These are phyloP conservation scores for Ptychoptera albimana DNA, from an alignment of 2,888 invertebrate genomes.

Conservation along the genomic window DNA sequence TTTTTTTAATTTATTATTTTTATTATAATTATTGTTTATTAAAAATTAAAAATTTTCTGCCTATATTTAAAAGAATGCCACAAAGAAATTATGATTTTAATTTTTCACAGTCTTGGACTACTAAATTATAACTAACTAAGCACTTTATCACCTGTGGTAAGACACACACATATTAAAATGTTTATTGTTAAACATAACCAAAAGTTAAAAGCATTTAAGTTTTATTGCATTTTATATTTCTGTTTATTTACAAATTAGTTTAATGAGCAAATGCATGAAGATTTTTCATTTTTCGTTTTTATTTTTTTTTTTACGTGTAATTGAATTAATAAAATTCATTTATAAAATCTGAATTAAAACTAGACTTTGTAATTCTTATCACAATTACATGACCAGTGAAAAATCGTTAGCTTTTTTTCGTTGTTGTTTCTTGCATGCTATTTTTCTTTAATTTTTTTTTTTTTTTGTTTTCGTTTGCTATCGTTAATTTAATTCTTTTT, in stretches of 20 bases:
- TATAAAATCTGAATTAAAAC: no score
- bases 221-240: slow-evolving; percentile 2
- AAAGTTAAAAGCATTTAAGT: slow-evolving; percentile 3
- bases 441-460: no score
- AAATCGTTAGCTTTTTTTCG: no score
- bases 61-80: slow-evolving; percentile 14
- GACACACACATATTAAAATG: slow-evolving; percentile 5
- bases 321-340: no score
- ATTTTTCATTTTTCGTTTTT: no score
- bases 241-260: slow-evolving; percentile 9
- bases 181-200: background rate
- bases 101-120: slow-evolving; percentile 22
- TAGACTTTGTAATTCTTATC: no score
- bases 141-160: slow-evolving; percentile 12
- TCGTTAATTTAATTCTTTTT: no score
- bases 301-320: no score
- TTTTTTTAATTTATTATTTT: slow-evolving; percentile 4
- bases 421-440: no score
- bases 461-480: no score
- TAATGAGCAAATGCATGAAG: background rate
- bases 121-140: slow-evolving; percentile 14
- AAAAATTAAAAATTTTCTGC: slow-evolving; percentile 5
- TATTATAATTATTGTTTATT: slow-evolving; percentile 12
- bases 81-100: slow-evolving; percentile 12
- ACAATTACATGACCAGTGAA: no score